phyloP scores from a whole-genome alignment of 2,888 invertebrate species.

The Rambutsinella grinnellia region DNA sequence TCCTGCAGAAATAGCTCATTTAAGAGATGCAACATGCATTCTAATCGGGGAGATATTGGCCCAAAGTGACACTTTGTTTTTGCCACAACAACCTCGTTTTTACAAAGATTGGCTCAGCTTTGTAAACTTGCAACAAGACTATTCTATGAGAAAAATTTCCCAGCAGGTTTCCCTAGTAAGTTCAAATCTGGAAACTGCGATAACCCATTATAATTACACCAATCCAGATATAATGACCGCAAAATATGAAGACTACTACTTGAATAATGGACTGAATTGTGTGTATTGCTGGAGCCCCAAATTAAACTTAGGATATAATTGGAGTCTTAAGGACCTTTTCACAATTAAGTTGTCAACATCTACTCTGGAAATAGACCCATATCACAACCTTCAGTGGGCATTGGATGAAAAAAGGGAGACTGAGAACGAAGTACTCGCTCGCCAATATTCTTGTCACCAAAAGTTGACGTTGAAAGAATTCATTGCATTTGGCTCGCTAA shows the following conservation, averaged over 20 bases:
- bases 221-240: too few relatives aligned
- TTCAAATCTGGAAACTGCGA: neutral
- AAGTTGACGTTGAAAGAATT: slow-evolving; percentile 14
- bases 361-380: neutral
- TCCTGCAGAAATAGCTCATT: slow-evolving; percentile 36
- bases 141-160: too few relatives aligned
- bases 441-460: slow-evolving; percentile 26
- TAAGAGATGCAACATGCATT: slow-evolving; percentile 25
- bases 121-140: too few relatives aligned
- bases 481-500: slow-evolving; percentile 38
- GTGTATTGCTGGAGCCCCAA: neutral
- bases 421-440: slow-evolving; percentile 22
- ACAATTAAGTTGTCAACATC: neutral
- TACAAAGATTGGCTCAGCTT: too few relatives aligned
- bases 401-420: slow-evolving; percentile 8
- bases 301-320: neutral
- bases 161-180: too few relatives aligned
- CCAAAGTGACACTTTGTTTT: too few relatives aligned
- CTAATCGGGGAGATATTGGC: too few relatives aligned
- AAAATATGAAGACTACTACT: too few relatives aligned
- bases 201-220: neutral
- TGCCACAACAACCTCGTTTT: too few relatives aligned
- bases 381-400: slow-evolving; percentile 7
- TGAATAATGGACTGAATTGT: neutral
- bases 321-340: too few relatives aligned